Percentiles rank a stretch among this genome's conserved stretches.
phyloP scores from a whole-genome alignment of 2,888 invertebrate genomes.

The Imbricaverruca yamaguchii region DNA sequence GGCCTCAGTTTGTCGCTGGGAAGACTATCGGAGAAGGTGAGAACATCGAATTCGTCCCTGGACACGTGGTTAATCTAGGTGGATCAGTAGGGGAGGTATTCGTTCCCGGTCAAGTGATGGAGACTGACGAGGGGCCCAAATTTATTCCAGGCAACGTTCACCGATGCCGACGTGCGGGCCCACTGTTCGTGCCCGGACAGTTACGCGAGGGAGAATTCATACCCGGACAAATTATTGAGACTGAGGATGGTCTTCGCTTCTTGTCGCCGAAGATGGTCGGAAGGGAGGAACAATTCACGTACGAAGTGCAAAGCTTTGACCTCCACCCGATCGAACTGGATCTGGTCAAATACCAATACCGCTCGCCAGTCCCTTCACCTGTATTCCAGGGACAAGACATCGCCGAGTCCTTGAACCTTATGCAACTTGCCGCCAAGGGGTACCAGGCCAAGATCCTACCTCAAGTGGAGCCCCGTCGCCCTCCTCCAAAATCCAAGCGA shows the following conservation, averaged over 20 bases:
- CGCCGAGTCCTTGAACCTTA: not conserved
- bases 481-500: not conserved
- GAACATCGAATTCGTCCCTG: not conserved
- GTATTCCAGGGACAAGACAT: constrained; percentile 19
- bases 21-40: constrained; percentile 8
- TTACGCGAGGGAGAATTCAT: constrained; percentile 61
- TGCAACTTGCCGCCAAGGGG: not conserved
- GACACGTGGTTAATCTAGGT: constrained; percentile 7
- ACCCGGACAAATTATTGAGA: constrained; percentile 64
- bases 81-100: constrained; percentile 49
- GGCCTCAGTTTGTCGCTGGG: constrained; percentile 6
- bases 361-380: not conserved
- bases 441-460: constrained; percentile 1
- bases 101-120: constrained; percentile 60
- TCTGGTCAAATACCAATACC: constrained; percentile 14
- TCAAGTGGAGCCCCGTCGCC: not conserved
- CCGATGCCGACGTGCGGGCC: constrained; percentile 53
- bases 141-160: constrained; percentile 66
- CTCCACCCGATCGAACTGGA: not conserved
- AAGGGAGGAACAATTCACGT: not conserved
- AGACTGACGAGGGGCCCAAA: constrained; percentile 59
- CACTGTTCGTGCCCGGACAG: constrained; percentile 68
- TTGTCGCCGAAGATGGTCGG: constrained; percentile 46
- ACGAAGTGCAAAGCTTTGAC: constrained; percentile 2
- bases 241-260: constrained; percentile 60